Conservation (phyloP, 1,140 invertebrate genomes). For the Bombus waltoni region DNA sequence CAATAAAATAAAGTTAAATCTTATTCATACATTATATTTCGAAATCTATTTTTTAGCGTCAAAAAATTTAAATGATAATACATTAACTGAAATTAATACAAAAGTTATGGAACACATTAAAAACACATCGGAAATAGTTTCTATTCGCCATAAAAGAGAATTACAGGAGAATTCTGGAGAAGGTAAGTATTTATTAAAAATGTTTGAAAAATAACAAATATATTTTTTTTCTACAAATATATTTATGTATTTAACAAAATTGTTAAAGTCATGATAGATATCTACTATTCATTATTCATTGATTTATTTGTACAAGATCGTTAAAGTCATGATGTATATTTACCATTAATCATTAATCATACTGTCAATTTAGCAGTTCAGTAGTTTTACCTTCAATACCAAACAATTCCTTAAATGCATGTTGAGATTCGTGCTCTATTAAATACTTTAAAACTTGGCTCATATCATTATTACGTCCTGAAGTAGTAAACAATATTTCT, state of each 20-base stretch:
- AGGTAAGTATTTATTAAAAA: constrained; percentile 19
- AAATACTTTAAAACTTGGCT: constrained; percentile 89
- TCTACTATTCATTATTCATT: not conserved
- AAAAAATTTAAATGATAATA: constrained; percentile 31
- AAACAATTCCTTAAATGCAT: constrained; percentile 91
- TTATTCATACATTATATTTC: not conserved
- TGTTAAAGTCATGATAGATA: not conserved
- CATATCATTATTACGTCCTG: constrained; percentile 88
- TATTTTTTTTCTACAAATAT: not conserved
- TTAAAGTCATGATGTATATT: not conserved
- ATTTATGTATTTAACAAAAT: not conserved
- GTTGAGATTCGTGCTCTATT: constrained; percentile 84
- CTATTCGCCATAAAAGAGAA: constrained; percentile 44
- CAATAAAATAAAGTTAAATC: not conserved
- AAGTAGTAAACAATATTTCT: constrained; percentile 87
- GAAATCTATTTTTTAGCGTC: constrained; percentile 36
- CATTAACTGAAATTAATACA: constrained; percentile 41
- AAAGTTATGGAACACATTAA: constrained; percentile 58
- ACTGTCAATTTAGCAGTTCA: constrained; percentile 8
- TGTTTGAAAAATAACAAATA: not conserved
- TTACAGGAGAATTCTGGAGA: not conserved
- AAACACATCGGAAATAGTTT: constrained; percentile 39
- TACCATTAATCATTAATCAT: not conserved
- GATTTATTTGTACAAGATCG: not conserved
- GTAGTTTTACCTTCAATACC: constrained; percentile 85